Conservation (phyloP, 2,888 invertebrate genomes). For the Drosophila anceps region DNA sequence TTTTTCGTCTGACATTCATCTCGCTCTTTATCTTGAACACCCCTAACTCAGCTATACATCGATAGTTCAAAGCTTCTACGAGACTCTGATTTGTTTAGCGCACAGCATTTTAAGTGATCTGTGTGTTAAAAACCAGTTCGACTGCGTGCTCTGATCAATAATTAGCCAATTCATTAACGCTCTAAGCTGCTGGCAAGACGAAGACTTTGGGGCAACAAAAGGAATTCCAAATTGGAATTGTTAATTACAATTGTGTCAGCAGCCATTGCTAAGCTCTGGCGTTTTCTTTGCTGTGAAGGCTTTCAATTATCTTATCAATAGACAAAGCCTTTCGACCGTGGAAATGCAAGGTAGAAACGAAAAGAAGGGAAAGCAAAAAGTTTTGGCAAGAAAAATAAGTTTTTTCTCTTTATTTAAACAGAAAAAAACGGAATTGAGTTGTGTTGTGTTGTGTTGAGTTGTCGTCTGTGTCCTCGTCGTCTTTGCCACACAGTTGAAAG, state of each 20-base stretch:
- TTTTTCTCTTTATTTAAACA: neutral
- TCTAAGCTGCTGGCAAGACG: neutral
- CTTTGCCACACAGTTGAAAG: conserved; percentile 26
- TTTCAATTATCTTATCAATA: conserved; percentile 60
- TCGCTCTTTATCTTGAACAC: neutral
- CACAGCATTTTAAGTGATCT: conserved; percentile 4
- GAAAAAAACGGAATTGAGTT: conserved; percentile 20
- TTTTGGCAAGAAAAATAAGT: conserved; percentile 11
- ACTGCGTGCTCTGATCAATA: conserved; percentile 10
- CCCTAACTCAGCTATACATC: neutral
- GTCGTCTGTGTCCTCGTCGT: conserved; percentile 17
- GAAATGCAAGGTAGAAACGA: conserved; percentile 21
- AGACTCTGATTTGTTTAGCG: neutral
- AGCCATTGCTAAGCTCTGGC: conserved; percentile 9
- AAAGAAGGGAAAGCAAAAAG: conserved; percentile 16
- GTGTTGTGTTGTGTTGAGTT: neutral
- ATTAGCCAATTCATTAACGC: conserved; percentile 35
- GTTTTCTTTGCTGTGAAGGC: conserved; percentile 12
- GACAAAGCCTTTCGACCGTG: conserved; percentile 37
- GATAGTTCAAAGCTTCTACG: conserved; percentile 4
- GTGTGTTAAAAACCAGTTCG: conserved; percentile 29
- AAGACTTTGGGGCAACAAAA: conserved; percentile 6
- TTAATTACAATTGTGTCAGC: conserved; percentile 35
- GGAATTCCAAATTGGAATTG: conserved; percentile 20
- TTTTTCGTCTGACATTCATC: too few species aligned